Evolutionary conservation across 2,113 vertebrate species (phyloP), one percentile per base, ranked within the genome.

Genomic region (Thomomys bottae): DNA sequence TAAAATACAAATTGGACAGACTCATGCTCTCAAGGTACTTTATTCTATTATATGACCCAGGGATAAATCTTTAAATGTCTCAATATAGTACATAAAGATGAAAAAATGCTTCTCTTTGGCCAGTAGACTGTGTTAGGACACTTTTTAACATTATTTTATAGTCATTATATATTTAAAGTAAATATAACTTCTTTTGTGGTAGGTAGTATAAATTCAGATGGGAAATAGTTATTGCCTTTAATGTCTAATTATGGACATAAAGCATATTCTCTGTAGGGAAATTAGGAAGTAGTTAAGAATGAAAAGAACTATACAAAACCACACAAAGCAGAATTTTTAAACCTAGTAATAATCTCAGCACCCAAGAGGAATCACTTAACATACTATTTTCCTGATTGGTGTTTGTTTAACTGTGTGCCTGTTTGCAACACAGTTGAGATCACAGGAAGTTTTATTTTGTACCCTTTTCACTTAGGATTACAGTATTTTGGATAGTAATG

Each of bases 1-100:
- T 95, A 95, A 93, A 95, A 95, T 63, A 32, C 75, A 96, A 96
- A 89, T 68, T 85, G 36, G 88, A 89, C 36, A 92, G 92, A 93
- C 72, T 95, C 63, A 78, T 40, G 84, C 5, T 93, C 80, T 92
- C 36, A 80, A 89, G 88, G 79, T 92, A 84, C 88, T 93, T 96
- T 77, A 84, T 92, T 94, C 15, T 89, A 71, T 92, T 80, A 75
- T 87, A 80, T 95, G 93, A 95, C 66, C 66, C 73, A 94, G 82
- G 30, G 45, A 81, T 94, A 94, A 68, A 59, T 75, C 45, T 73
- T 85, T 90, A 94, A 82, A 8, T 89, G 32, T 71, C 91, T 91
- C 42, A 59, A 57, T 75, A 61, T 8, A 59, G 40, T 42, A 64
- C 17, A 59, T 54, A 71, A 71, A 89, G 26, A 30, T 24, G 49